Evolutionary conservation across 2,888 invertebrate species (phyloP).

Genomic region (Amphipyra tragopoginis): DNA sequence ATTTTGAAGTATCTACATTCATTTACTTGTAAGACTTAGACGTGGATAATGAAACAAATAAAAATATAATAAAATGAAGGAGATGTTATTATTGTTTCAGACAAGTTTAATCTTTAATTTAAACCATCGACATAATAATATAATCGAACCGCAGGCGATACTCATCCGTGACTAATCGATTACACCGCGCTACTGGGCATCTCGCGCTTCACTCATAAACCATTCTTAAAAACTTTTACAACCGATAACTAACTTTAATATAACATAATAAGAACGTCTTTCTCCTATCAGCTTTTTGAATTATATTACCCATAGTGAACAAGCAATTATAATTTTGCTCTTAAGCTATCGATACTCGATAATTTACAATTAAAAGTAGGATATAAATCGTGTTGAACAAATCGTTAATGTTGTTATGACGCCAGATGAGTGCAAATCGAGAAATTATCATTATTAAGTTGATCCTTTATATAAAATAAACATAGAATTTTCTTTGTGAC

Average conservation of each 20-base stretch:
- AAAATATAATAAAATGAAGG: constrained; percentile 40
- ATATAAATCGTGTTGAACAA: constrained; percentile 43
- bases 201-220: constrained; percentile 59
- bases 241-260: constrained; percentile 49
- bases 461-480: constrained; percentile 24
- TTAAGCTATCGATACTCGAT: constrained; percentile 62
- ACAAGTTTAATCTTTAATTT: constrained; percentile 58
- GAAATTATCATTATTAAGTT: constrained; percentile 46
- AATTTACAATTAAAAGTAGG: constrained; percentile 64
- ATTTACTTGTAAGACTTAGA: background rate
- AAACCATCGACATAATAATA: constrained; percentile 62
- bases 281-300: constrained; percentile 25
- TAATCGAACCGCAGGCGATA: constrained; percentile 68
- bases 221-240: constrained; percentile 46
- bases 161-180: constrained; percentile 78
- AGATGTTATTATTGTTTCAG: constrained; percentile 44
- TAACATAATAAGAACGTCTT: constrained; percentile 40
- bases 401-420: constrained; percentile 46
- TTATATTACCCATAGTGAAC: constrained; percentile 48
- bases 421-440: constrained; percentile 46
- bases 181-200: constrained; percentile 77
- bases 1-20: constrained; percentile 3
- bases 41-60: constrained; percentile 25
- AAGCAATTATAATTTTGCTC: constrained; percentile 59
- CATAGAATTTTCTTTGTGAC: constrained; percentile 19